phyloP scores from a whole-genome alignment of 2,888 invertebrate genomes.

The Phaedon cochleariae region DNA sequence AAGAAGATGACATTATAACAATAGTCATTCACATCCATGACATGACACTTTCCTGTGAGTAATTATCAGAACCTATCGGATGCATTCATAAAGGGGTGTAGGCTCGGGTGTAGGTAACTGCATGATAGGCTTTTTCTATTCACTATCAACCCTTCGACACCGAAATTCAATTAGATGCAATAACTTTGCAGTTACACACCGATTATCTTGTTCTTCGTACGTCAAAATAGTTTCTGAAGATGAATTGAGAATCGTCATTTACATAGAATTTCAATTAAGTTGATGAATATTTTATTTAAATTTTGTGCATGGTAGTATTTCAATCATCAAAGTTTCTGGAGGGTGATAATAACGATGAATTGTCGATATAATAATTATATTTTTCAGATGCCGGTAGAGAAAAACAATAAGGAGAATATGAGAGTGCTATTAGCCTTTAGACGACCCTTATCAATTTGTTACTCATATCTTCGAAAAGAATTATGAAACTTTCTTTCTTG shows the following conservation, averaged over 20 bases:
- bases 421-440: no score
- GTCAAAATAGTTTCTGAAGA: conserved; percentile 6
- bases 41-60: background rate
- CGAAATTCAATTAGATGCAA: conserved; percentile 14
- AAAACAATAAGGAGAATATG: background rate
- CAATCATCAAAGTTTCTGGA: background rate
- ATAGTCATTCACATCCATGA: background rate
- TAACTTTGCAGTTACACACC: conserved; percentile 11
- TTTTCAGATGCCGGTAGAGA: background rate
- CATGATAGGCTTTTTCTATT: conserved; percentile 11
- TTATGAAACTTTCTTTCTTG: no score
- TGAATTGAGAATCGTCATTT: background rate
- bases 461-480: no score
- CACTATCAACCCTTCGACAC: conserved; percentile 10
- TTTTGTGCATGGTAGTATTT: background rate
- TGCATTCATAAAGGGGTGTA: conserved; percentile 4
- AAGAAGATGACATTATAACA: no score
- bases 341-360: background rate
- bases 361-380: background rate
- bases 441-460: no score
- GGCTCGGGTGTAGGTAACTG: conserved; percentile 1
- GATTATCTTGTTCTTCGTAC: conserved; percentile 3
- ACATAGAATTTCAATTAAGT: conserved; percentile 10
- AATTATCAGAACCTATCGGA: conserved; percentile 13
- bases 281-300: background rate